phyloP scores from a whole-genome alignment of 2,797 vertebrate genomes.

The Sparus aurata region DNA sequence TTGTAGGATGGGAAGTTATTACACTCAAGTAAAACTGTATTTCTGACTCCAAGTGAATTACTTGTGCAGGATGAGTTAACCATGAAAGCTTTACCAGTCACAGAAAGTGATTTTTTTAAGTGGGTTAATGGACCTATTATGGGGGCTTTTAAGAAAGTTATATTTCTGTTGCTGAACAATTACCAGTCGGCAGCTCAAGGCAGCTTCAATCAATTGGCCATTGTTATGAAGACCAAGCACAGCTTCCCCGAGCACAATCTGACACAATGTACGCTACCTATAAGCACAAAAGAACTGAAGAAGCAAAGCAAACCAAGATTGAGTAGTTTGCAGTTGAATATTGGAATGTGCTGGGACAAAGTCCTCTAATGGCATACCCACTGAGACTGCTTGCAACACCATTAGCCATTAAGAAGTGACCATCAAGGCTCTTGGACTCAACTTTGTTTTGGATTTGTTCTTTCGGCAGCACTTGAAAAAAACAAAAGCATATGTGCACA shows the following conservation, averaged over 20 bases:
- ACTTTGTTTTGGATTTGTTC: not conserved
- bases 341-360: not conserved
- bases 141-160: slow-evolving; percentile 14
- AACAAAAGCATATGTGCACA: not conserved
- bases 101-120: not conserved
- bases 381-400: not conserved
- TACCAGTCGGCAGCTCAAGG: slow-evolving; percentile 24
- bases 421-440: not conserved
- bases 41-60: too few relatives aligned
- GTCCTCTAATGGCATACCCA: not conserved
- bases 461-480: not conserved
- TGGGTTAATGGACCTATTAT: slow-evolving; percentile 35
- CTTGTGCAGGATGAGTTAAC: not conserved
- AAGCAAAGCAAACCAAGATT: slow-evolving; percentile 15
- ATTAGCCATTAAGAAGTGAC: not conserved
- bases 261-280: not conserved
- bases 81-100: not conserved
- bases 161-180: slow-evolving; percentile 3
- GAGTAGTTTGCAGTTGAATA: not conserved
- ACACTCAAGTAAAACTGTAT: too few relatives aligned
- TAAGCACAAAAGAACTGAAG: not conserved
- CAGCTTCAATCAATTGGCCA: not conserved
- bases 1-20: not conserved
- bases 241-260: not conserved
- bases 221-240: slow-evolving; percentile 14